phyloP scores from a whole-genome alignment of 2,797 vertebrate genomes.

The Myotis planiceps region DNA sequence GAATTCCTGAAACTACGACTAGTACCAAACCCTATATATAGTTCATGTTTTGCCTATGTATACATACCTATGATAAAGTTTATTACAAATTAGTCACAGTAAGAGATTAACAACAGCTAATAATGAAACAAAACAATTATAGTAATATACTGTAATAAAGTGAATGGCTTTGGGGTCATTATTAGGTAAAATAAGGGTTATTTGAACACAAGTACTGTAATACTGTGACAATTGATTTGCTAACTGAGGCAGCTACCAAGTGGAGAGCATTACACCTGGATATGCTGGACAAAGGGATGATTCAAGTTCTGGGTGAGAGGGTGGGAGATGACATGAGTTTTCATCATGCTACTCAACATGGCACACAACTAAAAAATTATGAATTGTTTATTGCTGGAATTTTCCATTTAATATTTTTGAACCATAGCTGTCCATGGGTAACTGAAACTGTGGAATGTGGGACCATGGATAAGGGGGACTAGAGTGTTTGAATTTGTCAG shows the following conservation, averaged over 20 bases:
- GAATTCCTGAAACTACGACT: background rate
- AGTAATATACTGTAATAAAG: background rate
- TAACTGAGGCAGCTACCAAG: background rate
- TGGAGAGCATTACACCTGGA: background rate
- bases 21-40: background rate
- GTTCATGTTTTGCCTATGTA: background rate
- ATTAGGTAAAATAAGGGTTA: background rate
- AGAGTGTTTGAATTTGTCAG: background rate
- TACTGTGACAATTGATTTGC: background rate
- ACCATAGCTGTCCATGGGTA: background rate
- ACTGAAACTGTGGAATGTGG: background rate
- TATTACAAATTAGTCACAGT: background rate
- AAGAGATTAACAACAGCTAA: background rate
- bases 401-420: background rate
- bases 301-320: background rate
- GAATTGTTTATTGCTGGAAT: background rate
- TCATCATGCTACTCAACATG: background rate
- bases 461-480: background rate
- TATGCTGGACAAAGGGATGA: background rate
- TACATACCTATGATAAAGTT: background rate
- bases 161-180: background rate
- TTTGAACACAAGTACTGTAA: background rate
- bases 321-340: background rate
- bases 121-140: background rate
- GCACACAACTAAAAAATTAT: background rate